Base-by-base conservation (phyloP, 2,888 invertebrate genomes). In the Ochropacha duplaris region DNA sequence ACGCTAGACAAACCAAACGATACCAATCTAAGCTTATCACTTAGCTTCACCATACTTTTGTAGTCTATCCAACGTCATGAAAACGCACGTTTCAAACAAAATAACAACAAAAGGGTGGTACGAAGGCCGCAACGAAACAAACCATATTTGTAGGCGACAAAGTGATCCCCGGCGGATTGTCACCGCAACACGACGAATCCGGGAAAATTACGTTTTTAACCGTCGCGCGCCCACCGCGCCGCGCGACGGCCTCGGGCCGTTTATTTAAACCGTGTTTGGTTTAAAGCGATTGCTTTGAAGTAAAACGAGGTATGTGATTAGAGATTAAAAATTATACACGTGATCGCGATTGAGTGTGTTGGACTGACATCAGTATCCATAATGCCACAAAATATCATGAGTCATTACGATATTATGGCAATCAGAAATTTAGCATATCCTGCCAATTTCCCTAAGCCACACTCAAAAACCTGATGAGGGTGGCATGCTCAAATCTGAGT, bases 141-240 rank as follows among this genome's bases (percentile, higher is more conserved):
- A 28, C 26, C 26, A 51, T 28, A 51, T 51, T 28, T 16, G 26
- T 19, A 16, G 16, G 24, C 19, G 51, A 51, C 28, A 44, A 44
- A 44, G 44, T 44, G 44, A 44, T 44, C 44, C 36, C 54, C 22
- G 24, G 58, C 54, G 58, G 63, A 57, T 54, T 59, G 55, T 60
- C 51, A 59, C 50, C 57, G 49, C 59, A 54, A 62, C 63, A 57
- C 55, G 49, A 44, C 57, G 56, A 57, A 61, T 60, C 63, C 56
- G 60, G 44, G 54, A 57, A 59, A 54, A 65, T 64, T 68, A 65
- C 63, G 62, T 67, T 70, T 71, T 68, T 64, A 71, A 57, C 61
- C 65, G 58, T 61, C 56, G 54, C 54, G 58, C 57, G 56, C 57
- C 61, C 56, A 54, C 55, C 51, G 28, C 49, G 59, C 59, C 60